Percentiles rank a stretch among this genome's conserved stretches.
Conservation (phyloP, 53 echinoderm and acorn worm species). For the Zoroaster sp. region DNA sequence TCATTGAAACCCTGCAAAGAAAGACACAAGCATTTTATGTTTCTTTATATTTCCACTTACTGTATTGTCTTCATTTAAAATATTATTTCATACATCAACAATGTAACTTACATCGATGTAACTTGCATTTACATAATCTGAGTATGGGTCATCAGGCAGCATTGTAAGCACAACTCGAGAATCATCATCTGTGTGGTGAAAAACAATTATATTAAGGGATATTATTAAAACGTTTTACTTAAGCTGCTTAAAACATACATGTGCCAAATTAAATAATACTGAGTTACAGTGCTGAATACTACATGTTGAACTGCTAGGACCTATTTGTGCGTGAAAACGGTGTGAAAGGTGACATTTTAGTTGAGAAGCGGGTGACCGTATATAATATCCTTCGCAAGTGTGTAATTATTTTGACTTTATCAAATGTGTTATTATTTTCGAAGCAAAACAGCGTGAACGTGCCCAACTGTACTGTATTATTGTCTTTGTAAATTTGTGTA, state of each 20-base stretch:
- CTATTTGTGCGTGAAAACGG: no score
- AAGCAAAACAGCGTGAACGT: no score
- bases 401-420: no score
- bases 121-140: not conserved
- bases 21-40: not conserved
- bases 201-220: not conserved
- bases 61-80: not conserved
- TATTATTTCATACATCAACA: no score
- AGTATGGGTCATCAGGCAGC: not conserved
- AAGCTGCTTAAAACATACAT: no score
- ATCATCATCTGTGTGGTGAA: not conserved
- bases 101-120: not conserved
- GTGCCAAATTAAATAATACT: not conserved
- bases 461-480: not conserved
- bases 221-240: not conserved
- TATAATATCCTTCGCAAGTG: no score
- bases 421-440: not conserved
- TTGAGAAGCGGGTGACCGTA: no score
- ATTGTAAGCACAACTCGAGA: not conserved
- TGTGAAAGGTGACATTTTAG: no score
- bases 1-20: not conserved
- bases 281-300: no score
- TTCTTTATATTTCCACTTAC: not conserved
- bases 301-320: no score
- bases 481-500: no score